These are phyloP conservation scores for Drosophila gaucha DNA, from an alignment of 2,888 invertebrate species.

Conservation along the genomic window DNA sequence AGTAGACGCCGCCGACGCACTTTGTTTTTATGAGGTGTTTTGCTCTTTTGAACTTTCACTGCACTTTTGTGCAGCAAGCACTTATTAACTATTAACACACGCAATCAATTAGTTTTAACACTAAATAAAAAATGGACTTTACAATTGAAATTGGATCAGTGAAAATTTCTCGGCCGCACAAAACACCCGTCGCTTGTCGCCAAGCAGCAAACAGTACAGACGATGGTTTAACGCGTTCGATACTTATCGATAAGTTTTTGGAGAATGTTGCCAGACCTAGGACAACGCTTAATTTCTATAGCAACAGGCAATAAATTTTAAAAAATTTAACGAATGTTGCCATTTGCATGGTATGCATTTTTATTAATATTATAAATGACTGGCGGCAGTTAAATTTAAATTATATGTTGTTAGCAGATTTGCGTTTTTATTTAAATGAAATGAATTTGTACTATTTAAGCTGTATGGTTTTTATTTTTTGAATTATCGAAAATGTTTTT, in stretches of 20 bases:
- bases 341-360: background rate
- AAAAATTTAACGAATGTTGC: background rate
- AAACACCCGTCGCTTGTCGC: constrained; percentile 12
- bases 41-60: background rate
- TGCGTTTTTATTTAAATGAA: too few species aligned
- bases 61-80: background rate
- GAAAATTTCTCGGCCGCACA: constrained; percentile 17
- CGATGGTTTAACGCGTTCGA: constrained; percentile 3
- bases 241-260: constrained; percentile 9
- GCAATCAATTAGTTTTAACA: constrained; percentile 19
- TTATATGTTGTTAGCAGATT: too few species aligned
- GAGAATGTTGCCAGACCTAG: constrained; percentile 26
- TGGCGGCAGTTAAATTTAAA: background rate
- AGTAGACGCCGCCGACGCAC: constrained; percentile 56
- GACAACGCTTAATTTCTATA: background rate
- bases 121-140: constrained; percentile 18
- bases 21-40: constrained; percentile 12
- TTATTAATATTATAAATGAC: background rate
- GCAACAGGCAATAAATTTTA: background rate
- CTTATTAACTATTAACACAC: constrained; percentile 20
- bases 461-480: too few species aligned
- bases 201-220: constrained; percentile 16
- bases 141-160: constrained; percentile 14
- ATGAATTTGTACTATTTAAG: too few species aligned
- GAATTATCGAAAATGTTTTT: background rate